Evolutionary conservation across 2,113 vertebrate genomes (phyloP).

Genomic region (Candoia aspera): DNA sequence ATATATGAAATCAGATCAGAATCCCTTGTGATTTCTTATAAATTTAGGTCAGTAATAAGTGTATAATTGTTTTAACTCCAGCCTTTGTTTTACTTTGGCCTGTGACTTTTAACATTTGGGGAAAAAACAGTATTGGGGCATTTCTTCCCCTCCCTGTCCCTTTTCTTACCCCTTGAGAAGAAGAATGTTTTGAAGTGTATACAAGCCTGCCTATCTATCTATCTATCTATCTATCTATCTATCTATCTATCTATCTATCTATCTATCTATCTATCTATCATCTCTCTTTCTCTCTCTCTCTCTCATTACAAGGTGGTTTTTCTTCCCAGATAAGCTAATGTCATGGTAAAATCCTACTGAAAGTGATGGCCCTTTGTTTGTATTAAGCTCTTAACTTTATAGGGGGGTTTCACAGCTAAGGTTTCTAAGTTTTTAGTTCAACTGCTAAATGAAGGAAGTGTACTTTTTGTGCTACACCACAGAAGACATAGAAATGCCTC

Average conservation of each 20-base stretch:
- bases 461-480: constrained; percentile 54
- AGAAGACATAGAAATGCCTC: constrained; percentile 43
- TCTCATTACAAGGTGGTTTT: constrained; percentile 80
- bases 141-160: neutral
- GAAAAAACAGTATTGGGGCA: constrained; percentile 70
- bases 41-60: constrained; percentile 65
- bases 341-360: constrained; percentile 69
- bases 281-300: constrained; percentile 69
- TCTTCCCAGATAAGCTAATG: constrained; percentile 64
- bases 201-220: constrained; percentile 78
- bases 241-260: constrained; percentile 65
- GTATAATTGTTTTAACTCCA: constrained; percentile 79
- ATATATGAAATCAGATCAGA: constrained; percentile 72
- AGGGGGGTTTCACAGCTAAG: constrained; percentile 65
- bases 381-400: constrained; percentile 68
- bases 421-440: constrained; percentile 56
- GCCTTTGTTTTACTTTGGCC: constrained; percentile 78
- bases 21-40: constrained; percentile 63
- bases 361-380: constrained; percentile 66
- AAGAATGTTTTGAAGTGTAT: constrained; percentile 76
- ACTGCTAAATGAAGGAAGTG: constrained; percentile 58
- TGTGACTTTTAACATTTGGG: constrained; percentile 77
- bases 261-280: constrained; percentile 72
- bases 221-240: constrained; percentile 77
- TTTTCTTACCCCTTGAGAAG: constrained; percentile 69